phyloP scores from a whole-genome alignment of 64 coral and sea anemone genomes.

The Anthopleura sola region DNA sequence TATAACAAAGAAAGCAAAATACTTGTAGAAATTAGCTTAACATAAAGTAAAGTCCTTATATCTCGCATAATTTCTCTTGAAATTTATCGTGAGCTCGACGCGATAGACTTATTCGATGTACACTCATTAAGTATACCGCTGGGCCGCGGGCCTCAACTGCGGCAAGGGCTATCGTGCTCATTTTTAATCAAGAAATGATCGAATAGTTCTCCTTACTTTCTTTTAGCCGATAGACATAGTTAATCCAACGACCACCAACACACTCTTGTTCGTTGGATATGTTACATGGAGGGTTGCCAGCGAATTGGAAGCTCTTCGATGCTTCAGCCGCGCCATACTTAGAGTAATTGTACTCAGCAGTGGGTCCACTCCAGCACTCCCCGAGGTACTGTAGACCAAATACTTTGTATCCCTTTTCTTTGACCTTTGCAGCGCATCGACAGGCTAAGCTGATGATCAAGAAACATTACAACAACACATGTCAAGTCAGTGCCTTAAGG shows the following conservation, averaged over 20 bases:
- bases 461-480: too few species aligned
- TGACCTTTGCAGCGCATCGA: conserved; percentile 43
- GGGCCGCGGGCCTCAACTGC: too few species aligned
- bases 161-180: too few species aligned
- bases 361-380: conserved; percentile 56
- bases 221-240: conserved; percentile 55
- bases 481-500: too few species aligned
- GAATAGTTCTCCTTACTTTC: neutral
- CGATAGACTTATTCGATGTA: too few species aligned
- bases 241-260: conserved; percentile 41
- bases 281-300: conserved; percentile 26
- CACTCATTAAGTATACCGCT: too few species aligned
- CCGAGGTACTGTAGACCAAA: conserved; percentile 75
- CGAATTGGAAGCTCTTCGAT: conserved; percentile 10
- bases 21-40: too few species aligned
- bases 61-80: too few species aligned
- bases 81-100: too few species aligned
- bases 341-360: conserved; percentile 18
- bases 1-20: too few species aligned
- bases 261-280: conserved; percentile 38
- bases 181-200: too few species aligned
- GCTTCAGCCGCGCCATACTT: conserved; percentile 41
- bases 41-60: too few species aligned
- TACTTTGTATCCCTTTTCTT: conserved; percentile 39
- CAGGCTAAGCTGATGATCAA: conserved; percentile 38